phyloP scores from a whole-genome alignment of 2,113 vertebrate species.

The Paramisgurnus dabryanus region DNA sequence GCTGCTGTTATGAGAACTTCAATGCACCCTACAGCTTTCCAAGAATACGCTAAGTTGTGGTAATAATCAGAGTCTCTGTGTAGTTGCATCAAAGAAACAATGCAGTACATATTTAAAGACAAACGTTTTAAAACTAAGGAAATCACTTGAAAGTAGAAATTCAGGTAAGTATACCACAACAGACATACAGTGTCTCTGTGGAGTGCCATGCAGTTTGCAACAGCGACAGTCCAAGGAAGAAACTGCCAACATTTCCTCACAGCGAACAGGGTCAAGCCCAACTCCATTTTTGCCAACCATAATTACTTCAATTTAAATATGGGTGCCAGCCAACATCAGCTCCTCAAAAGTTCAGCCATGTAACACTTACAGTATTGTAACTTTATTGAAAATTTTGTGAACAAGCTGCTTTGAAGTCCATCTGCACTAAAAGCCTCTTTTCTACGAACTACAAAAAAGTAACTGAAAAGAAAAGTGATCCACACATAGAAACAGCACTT shows the following conservation, averaged over 20 bases:
- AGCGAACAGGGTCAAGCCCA: conserved; percentile 2
- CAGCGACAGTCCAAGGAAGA: not conserved
- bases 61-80: too few species aligned
- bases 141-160: not conserved
- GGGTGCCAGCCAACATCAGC: not conserved
- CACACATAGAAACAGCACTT: conserved; percentile 5
- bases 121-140: not conserved
- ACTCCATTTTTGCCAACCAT: not conserved
- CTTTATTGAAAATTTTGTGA: not conserved
- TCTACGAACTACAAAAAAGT: conserved; percentile 18
- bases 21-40: too few species aligned
- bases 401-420: conserved; percentile 6
- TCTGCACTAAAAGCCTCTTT: conserved; percentile 45
- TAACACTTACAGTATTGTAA: not conserved
- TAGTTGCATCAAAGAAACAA: not conserved
- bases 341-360: conserved; percentile 35
- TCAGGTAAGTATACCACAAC: not conserved
- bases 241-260: not conserved
- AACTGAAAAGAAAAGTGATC: not conserved
- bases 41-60: too few species aligned
- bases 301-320: not conserved
- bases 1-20: too few species aligned
- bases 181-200: not conserved
- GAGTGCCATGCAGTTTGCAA: not conserved
- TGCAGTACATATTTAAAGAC: not conserved